Evolutionary conservation across 2,888 invertebrate genomes (phyloP).

Genomic region (Anthrax anthrax): DNA sequence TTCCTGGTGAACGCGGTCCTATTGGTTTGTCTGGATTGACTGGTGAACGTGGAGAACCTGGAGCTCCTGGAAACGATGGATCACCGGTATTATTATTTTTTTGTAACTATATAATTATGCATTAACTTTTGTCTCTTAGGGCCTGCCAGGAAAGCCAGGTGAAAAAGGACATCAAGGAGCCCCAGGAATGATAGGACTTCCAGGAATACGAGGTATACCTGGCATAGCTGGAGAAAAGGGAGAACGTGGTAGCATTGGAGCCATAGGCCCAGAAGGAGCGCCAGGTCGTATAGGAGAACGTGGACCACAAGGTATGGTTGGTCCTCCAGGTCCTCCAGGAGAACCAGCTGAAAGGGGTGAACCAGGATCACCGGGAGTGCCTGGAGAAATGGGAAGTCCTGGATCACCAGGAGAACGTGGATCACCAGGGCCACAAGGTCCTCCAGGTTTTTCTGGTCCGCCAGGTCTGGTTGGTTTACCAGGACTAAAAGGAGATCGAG

Average conservation of each 20-base stretch:
- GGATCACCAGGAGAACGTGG: conserved; percentile 65
- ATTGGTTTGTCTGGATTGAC: conserved; percentile 41
- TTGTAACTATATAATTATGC: no score
- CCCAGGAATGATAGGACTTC: conserved; percentile 39
- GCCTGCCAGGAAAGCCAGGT: conserved; percentile 38
- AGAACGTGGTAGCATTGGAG: conserved; percentile 47
- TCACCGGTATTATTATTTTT: conserved; percentile 37
- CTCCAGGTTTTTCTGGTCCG: conserved; percentile 53
- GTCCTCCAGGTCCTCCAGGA: conserved; percentile 62
- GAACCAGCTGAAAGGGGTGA: conserved; percentile 71
- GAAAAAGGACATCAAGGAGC: conserved; percentile 49
- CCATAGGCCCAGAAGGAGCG: conserved; percentile 59
- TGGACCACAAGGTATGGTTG: conserved; percentile 60
- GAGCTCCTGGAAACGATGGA: conserved; percentile 39
- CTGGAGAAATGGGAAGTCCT: conserved; percentile 56
- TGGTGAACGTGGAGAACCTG: conserved; percentile 39
- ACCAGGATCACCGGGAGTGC: conserved; percentile 53
- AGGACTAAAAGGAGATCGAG: conserved; percentile 42
- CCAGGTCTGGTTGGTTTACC: conserved; percentile 44
- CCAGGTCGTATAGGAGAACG: conserved; percentile 56
- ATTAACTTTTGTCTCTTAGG: conserved; percentile 16
- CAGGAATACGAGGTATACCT: conserved; percentile 47
- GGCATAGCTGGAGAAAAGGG: conserved; percentile 50
- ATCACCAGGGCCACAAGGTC: conserved; percentile 52
- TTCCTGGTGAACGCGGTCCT: conserved; percentile 60